A percentile compares a stretch with the other conserved stretches of the same genome.
Evolutionary conservation across 1,140 invertebrate species (phyloP).

Genomic region (Dolichoris vasculosae): DNA sequence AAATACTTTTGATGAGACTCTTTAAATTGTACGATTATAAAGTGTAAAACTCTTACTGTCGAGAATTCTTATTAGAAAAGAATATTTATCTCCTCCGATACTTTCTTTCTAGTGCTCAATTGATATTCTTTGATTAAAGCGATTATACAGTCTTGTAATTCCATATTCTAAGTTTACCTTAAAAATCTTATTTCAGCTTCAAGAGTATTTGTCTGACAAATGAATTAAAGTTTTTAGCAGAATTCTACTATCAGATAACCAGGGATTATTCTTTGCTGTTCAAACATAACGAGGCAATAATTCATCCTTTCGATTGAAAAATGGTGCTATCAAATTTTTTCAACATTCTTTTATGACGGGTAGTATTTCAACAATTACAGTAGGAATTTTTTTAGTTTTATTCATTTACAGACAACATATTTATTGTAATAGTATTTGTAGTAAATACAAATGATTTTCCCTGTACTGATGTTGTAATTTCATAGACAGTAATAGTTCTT

Average conservation of each 20-base stretch:
- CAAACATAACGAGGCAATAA: neutral
- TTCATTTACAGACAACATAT: too few species aligned
- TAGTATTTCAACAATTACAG: neutral
- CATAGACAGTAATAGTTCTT: too few species aligned
- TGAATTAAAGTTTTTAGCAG: too few species aligned
- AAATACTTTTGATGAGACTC: neutral
- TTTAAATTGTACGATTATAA: neutral
- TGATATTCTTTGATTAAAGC: neutral
- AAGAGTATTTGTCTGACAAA: neutral
- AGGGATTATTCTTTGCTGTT: neutral
- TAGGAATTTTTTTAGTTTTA: neutral
- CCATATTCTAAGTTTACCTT: neutral
- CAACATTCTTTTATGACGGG: neutral
- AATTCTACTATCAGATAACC: neutral
- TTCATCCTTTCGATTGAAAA: neutral
- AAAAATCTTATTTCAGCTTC: neutral
- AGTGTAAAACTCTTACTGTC: neutral
- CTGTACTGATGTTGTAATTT: neutral
- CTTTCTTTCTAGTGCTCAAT: neutral
- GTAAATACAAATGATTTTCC: neutral
- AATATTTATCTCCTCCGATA: neutral
- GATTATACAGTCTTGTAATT: neutral
- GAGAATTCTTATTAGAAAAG: neutral
- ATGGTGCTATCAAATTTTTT: neutral
- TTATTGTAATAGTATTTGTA: too few species aligned